Conservation (phyloP, 2,113 vertebrate genomes). For the Pseudolaguvia tuberculata region DNA sequence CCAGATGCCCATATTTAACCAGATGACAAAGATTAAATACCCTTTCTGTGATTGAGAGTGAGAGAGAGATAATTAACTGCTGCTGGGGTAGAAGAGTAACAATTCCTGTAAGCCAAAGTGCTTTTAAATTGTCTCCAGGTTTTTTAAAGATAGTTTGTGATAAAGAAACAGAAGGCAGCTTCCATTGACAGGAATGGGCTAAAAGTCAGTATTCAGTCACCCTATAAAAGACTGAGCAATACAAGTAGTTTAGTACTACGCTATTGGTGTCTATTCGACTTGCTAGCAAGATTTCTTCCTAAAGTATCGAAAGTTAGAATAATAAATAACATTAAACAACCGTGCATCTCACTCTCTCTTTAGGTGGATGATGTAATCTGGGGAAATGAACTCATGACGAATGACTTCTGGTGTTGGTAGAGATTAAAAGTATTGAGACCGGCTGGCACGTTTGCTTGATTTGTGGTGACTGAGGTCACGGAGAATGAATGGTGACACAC, state of each 20-base stretch:
- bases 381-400: no score
- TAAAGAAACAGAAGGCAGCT: background rate
- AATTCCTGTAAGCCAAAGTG: constrained; percentile 11
- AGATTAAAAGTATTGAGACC: no score
- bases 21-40: background rate
- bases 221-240: background rate
- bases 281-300: no score
- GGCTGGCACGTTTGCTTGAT: no score
- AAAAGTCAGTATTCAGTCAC: background rate
- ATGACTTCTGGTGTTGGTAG: background rate
- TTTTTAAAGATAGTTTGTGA: background rate
- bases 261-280: no score
- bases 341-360: background rate
- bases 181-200: background rate
- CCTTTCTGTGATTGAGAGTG: background rate
- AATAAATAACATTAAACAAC: background rate
- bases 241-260: no score
- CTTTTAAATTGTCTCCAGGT: constrained; percentile 15
- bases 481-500: no score
- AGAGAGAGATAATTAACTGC: background rate
- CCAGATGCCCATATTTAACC: background rate
- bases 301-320: no score
- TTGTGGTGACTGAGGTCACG: no score
- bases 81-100: background rate
- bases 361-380: no score